Percentiles rank a stretch among this genome's conserved stretches.
Conservation (phyloP, 2,113 vertebrate genomes). For the Rhegmatorhina hoffmannsi region DNA sequence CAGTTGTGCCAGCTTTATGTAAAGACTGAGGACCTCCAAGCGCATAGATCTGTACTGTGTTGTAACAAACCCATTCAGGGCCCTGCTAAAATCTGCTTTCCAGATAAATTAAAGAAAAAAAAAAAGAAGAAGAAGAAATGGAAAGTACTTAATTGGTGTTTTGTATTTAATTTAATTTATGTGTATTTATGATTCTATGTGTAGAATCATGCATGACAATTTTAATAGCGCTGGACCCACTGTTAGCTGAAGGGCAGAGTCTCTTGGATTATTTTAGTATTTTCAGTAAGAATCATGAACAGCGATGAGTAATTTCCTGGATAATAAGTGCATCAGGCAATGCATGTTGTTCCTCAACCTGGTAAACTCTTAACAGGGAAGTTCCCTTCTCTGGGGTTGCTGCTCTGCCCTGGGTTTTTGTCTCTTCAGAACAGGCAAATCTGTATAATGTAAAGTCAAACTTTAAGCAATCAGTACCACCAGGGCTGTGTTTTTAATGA, state of each 20-base stretch:
- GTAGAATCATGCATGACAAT: not conserved
- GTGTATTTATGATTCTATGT: not conserved
- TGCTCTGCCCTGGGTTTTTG: not conserved
- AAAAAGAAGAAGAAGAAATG: not conserved
- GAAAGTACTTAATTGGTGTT: not conserved
- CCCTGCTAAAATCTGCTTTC: not conserved
- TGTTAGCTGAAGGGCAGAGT: not conserved
- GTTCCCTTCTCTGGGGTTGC: not conserved
- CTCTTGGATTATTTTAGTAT: conserved; percentile 17
- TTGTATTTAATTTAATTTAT: not conserved
- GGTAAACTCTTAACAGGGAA: not conserved
- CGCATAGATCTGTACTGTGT: not conserved
- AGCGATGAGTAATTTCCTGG: conserved; percentile 22
- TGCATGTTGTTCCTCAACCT: not conserved
- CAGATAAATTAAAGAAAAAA: not conserved
- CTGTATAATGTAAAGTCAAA: conserved; percentile 5
- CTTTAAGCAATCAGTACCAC: not conserved
- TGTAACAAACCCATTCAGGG: not conserved
- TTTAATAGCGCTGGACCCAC: not conserved
- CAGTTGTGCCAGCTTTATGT: not conserved
- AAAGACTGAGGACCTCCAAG: not conserved
- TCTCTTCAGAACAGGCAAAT: not conserved
- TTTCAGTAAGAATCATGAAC: conserved; percentile 18
- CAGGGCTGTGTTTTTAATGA: conserved; percentile 42
- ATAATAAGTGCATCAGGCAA: not conserved